Percentiles rank a stretch among this genome's conserved stretches.
Evolutionary conservation across 1,140 invertebrate genomes (phyloP).

Genomic region (Achroia grisella): DNA sequence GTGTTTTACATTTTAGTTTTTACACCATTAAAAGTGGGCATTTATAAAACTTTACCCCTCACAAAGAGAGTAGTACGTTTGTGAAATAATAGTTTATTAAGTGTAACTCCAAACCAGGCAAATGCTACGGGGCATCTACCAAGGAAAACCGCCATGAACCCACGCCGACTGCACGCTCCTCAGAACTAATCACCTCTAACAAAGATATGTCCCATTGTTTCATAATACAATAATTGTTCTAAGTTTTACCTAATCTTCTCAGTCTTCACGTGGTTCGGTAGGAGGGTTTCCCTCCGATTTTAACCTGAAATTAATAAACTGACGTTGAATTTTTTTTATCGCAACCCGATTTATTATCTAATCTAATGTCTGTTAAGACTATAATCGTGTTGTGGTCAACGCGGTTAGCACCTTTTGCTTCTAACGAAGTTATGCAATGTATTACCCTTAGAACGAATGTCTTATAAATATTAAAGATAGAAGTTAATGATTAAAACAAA

Average conservation of each 20-base stretch:
- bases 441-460: not conserved
- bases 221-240: conserved; percentile 16
- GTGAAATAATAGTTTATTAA: too few species aligned
- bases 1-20: too few species aligned
- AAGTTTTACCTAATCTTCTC: conserved; percentile 38
- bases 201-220: conserved; percentile 16
- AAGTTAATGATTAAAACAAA: not conserved
- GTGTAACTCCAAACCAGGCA: too few species aligned
- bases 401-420: not conserved
- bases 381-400: not conserved
- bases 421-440: not conserved
- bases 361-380: not conserved
- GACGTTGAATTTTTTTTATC: conserved; percentile 27
- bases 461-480: not conserved
- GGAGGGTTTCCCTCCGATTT: conserved; percentile 44
- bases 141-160: too few species aligned
- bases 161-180: too few species aligned
- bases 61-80: too few species aligned
- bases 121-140: too few species aligned
- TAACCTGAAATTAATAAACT: conserved; percentile 61
- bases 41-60: too few species aligned
- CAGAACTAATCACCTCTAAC: not conserved
- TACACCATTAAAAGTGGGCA: too few species aligned
- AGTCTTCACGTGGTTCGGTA: conserved; percentile 39
- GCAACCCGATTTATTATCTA: not conserved